These are phyloP conservation scores for Pristiophorus japonicus DNA, from an alignment of 2,113 vertebrate genomes.

Conservation along the genomic window DNA sequence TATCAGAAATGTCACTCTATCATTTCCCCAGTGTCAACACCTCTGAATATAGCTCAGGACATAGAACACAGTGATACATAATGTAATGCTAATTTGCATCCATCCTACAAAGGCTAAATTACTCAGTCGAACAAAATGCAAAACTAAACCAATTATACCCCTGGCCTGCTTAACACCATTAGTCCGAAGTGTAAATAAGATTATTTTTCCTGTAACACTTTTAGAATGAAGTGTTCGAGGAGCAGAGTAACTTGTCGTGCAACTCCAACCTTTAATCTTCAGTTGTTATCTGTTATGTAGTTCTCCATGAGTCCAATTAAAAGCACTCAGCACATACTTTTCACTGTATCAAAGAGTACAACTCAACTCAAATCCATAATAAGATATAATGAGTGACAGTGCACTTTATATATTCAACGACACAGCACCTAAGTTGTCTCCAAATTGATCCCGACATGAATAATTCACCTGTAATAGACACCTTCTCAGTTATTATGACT, in stretches of 20 bases:
- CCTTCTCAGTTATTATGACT: neutral
- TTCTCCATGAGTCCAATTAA: neutral
- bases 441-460: constrained; percentile 16
- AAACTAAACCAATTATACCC: neutral
- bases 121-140: neutral
- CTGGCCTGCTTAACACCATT: neutral
- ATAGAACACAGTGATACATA: neutral
- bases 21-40: neutral
- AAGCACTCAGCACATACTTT: neutral
- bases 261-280: neutral
- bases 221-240: neutral
- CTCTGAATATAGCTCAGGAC: neutral
- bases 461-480: neutral
- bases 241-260: neutral
- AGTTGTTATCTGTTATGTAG: neutral
- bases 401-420: neutral
- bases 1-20: neutral
- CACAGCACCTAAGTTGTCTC: neutral
- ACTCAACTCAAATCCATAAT: neutral
- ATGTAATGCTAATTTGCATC: neutral
- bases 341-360: neutral
- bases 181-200: neutral
- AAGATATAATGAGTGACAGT: neutral
- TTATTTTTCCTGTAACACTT: neutral
- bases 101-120: neutral